Evolutionary conservation across 2,888 invertebrate genomes (phyloP).

Genomic region (Biston stratarius): DNA sequence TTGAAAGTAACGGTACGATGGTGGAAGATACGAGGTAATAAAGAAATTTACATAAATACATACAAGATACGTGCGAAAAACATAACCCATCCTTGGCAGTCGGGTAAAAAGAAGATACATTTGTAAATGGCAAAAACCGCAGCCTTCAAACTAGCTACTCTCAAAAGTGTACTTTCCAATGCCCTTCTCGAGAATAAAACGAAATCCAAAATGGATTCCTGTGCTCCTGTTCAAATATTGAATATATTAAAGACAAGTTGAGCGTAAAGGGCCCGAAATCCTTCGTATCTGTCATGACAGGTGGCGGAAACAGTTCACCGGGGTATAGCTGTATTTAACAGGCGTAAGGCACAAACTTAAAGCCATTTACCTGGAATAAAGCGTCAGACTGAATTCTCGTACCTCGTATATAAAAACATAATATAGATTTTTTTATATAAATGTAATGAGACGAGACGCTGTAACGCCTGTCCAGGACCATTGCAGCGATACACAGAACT

Average conservation of each 20-base stretch:
- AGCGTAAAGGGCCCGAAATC: conserved; percentile 63
- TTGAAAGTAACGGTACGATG: too few relatives aligned
- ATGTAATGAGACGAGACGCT: too few relatives aligned
- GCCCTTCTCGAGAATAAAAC: conserved; percentile 16
- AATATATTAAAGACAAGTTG: conserved; percentile 69
- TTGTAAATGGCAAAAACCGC: background rate
- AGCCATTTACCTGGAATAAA: background rate
- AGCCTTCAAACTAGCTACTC: background rate
- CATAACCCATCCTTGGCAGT: too few relatives aligned
- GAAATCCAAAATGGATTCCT: conserved; percentile 32
- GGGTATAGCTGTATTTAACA: conserved; percentile 37
- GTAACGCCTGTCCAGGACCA: too few relatives aligned
- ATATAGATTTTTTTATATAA: too few relatives aligned
- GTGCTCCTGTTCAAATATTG: conserved; percentile 42
- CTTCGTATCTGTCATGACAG: conserved; percentile 55
- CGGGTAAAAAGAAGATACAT: too few relatives aligned
- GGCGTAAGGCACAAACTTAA: conserved; percentile 42
- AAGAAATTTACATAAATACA: too few relatives aligned
- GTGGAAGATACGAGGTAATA: too few relatives aligned
- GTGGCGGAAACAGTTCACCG: conserved; percentile 49
- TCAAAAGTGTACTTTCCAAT: conserved; percentile 5
- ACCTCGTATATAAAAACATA: too few relatives aligned
- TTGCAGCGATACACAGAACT: too few relatives aligned
- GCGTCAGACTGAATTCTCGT: too few relatives aligned
- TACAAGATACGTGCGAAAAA: too few relatives aligned